Conservation (phyloP, 2,888 invertebrate species). For the Diaphora mendica region DNA sequence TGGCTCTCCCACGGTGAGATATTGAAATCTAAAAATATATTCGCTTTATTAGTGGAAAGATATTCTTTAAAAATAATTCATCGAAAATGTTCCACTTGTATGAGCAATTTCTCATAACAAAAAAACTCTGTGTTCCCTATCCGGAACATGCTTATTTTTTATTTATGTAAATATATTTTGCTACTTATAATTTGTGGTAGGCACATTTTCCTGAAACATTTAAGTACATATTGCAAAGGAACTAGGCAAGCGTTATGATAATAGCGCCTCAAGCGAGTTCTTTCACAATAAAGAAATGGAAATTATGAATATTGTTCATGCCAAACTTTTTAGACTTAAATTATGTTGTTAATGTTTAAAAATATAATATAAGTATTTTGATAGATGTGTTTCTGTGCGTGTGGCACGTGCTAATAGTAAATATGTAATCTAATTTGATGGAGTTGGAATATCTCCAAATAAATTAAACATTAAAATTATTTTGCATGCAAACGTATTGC, state of each 20-base stretch:
- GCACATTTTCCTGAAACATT: conserved; percentile 19
- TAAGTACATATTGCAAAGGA: conserved; percentile 16
- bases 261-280: conserved; percentile 8
- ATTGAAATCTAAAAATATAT: too few relatives aligned
- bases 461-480: too few relatives aligned
- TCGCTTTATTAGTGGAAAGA: too few relatives aligned
- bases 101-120: not conserved
- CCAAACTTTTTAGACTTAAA: not conserved
- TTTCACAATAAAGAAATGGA: conserved; percentile 2
- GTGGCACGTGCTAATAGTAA: too few relatives aligned
- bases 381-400: not conserved
- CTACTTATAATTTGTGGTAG: conserved; percentile 13
- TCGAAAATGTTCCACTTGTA: not conserved
- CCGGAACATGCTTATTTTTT: conserved; percentile 5
- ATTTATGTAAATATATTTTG: conserved; percentile 25
- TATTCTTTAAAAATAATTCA: too few relatives aligned
- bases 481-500: too few relatives aligned
- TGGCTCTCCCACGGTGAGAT: too few relatives aligned
- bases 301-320: not conserved
- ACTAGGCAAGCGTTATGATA: conserved; percentile 18
- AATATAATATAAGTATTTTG: not conserved
- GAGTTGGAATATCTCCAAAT: too few relatives aligned
- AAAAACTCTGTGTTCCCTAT: not conserved
- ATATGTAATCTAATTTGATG: too few relatives aligned
- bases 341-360: not conserved